phyloP scores from a whole-genome alignment of 2,797 vertebrate genomes.

The Anolis apletophallus region DNA sequence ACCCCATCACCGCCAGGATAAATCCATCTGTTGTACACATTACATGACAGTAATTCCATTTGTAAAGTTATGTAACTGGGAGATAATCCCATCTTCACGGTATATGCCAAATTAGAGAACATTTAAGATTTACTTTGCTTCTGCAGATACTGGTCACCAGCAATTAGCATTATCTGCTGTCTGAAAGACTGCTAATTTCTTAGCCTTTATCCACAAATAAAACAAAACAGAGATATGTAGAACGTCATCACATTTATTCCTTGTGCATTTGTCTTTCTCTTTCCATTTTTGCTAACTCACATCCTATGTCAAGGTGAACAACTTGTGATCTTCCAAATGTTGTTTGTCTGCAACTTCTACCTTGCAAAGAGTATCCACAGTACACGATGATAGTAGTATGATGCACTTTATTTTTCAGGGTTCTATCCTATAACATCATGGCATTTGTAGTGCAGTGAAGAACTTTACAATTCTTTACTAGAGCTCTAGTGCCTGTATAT shows the following conservation, averaged over 20 bases:
- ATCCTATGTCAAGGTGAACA: neutral
- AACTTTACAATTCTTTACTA: too few species aligned
- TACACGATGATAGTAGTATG: too few species aligned
- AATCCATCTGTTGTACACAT: neutral
- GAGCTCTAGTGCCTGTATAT: too few species aligned
- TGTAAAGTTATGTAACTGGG: neutral
- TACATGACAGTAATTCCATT: constrained; percentile 23
- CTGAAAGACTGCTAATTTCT: neutral
- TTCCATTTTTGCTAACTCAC: neutral
- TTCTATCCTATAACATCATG: too few species aligned
- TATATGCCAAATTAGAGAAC: constrained; percentile 3
- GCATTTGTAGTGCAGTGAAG: too few species aligned
- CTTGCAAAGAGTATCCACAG: too few species aligned
- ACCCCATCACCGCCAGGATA: constrained; percentile 26
- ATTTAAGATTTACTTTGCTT: neutral
- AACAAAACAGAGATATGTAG: neutral
- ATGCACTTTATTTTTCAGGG: too few species aligned
- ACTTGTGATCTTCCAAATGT: neutral
- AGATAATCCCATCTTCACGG: constrained; percentile 3
- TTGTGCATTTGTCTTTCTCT: neutral
- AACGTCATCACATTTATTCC: neutral
- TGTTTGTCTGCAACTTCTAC: neutral
- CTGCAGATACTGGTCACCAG: neutral
- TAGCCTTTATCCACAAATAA: neutral
- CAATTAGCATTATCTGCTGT: neutral